Evolutionary conservation across 2,888 invertebrate genomes (phyloP).

Genomic region (Orthonevra nobilis): DNA sequence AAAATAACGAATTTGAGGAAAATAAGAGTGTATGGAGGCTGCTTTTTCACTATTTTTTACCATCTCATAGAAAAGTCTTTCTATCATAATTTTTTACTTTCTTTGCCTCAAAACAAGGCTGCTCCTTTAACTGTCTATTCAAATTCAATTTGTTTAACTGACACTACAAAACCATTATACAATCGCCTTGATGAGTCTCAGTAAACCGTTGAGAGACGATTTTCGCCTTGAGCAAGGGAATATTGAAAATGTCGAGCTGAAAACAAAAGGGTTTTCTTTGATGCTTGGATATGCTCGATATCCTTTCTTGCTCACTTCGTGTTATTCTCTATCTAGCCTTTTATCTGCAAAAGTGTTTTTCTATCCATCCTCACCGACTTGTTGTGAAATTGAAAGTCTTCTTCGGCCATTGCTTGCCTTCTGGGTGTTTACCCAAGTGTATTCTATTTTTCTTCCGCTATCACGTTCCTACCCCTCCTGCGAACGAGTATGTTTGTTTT

Average conservation of each 20-base stretch:
- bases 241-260: conserved; percentile 23
- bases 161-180: conserved; percentile 2
- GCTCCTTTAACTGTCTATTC: conserved; percentile 1
- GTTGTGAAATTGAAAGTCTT: no score
- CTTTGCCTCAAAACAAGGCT: background rate
- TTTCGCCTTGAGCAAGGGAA: background rate
- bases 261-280: conserved; percentile 10
- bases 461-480: no score
- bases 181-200: no score
- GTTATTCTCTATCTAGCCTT: background rate
- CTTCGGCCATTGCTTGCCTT: no score
- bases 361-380: no score
- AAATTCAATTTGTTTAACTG: conserved; percentile 33
- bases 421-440: conserved; percentile 19
- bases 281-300: conserved; percentile 16
- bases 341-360: no score
- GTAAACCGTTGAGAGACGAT: conserved; percentile 13
- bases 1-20: no score
- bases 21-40: no score
- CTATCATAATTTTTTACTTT: conserved; percentile 11
- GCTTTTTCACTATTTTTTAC: no score
- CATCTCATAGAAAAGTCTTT: background rate
- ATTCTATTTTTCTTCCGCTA: conserved; percentile 13
- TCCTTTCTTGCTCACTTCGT: background rate
- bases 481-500: background rate